Conservation (phyloP, 2,888 invertebrate genomes). For the Amphipoea oculea region DNA sequence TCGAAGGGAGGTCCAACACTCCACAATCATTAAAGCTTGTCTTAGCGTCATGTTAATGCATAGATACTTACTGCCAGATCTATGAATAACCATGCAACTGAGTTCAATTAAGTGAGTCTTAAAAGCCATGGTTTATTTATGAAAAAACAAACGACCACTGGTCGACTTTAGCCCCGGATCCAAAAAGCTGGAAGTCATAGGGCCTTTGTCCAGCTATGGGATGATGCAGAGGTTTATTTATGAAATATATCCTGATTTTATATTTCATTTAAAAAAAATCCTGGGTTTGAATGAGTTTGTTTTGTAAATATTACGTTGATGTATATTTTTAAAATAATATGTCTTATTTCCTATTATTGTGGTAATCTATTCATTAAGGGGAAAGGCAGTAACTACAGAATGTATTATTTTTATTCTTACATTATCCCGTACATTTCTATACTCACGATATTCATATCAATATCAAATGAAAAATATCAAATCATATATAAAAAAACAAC, state of each 20-base stretch:
- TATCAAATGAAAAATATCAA: no score
- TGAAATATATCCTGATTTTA: neutral
- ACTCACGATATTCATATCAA: no score
- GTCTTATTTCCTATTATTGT: neutral
- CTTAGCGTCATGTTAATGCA: no score
- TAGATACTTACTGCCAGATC: neutral
- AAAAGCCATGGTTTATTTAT: neutral
- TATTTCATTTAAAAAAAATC: neutral
- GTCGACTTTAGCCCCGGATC: neutral
- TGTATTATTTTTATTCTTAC: neutral
- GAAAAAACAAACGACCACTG: neutral
- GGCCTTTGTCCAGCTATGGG: neutral
- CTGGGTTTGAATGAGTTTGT: no score
- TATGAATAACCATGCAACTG: neutral
- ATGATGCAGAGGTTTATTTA: neutral
- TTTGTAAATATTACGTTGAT: neutral
- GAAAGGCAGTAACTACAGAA: neutral
- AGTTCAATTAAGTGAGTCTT: neutral
- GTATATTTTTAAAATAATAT: neutral
- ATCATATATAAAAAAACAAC: no score
- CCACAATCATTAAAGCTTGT: neutral
- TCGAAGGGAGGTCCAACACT: conserved; percentile 2
- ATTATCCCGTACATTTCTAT: neutral
- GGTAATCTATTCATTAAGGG: neutral
- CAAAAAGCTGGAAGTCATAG: neutral